phyloP scores from a whole-genome alignment of 2,113 vertebrate species.

The Columba janthina region DNA sequence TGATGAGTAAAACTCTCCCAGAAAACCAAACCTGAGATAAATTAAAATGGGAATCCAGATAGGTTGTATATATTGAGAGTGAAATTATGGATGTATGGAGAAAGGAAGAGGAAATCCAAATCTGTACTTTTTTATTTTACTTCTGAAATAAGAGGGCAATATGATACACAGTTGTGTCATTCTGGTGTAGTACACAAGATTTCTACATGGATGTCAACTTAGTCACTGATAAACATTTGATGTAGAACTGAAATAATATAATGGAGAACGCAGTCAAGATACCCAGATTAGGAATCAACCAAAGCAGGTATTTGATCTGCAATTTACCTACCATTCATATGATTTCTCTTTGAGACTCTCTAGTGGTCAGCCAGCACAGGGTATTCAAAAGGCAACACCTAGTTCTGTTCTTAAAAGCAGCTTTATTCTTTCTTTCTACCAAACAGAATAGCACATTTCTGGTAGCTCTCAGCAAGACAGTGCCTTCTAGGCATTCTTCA shows the following conservation, averaged over 20 bases:
- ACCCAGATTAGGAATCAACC: not conserved
- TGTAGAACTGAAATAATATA: not conserved
- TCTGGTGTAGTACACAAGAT: not conserved
- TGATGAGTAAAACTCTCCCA: not conserved
- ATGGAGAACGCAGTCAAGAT: not conserved
- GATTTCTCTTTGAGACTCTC: not conserved
- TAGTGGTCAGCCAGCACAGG: not conserved
- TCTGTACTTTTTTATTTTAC: not conserved
- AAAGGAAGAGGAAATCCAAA: not conserved
- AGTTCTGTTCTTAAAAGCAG: not conserved
- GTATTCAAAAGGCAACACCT: not conserved
- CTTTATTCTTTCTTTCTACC: not conserved
- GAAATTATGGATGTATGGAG: not conserved
- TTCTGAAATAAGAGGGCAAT: not conserved
- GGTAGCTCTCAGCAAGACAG: not conserved
- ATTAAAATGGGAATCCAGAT: not conserved
- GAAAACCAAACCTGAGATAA: not conserved
- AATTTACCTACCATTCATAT: not conserved
- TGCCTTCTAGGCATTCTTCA: not conserved
- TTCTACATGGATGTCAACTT: not conserved
- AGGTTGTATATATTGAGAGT: not conserved
- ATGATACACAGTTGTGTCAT: not conserved
- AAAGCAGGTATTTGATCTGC: not conserved
- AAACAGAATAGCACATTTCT: not conserved
- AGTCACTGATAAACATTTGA: not conserved